Evolutionary conservation across 2,888 invertebrate genomes (phyloP), one percentile per base, ranked within the genome.

Genomic region (Antheraea assamensis): DNA sequence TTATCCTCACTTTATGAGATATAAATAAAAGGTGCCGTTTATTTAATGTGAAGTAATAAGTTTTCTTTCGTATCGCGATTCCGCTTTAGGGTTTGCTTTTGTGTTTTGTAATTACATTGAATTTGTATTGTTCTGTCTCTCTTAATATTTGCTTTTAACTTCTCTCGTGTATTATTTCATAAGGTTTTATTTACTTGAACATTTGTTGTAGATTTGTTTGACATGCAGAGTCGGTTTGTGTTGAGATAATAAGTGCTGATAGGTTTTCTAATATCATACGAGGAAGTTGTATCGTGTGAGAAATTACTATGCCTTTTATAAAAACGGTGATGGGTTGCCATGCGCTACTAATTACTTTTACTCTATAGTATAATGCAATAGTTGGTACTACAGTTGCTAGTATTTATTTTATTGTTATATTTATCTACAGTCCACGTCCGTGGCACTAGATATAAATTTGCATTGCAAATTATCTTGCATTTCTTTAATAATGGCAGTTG

Each of bases 1-100:
- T 73, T 73, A 73, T 73, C 73, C 73, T 71, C 61, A 89, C 81
- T 88, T 88, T 88, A 89, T 85, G 85, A 81, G 81, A 30, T 49
- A 27, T 72, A 52, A 73, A 70, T 73, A 55, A 70, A 71, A 71
- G 71, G 71, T 71, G 71, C 31, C 58, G 58, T 71, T 58, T 55
- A 58, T 71, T 55, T 71, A 71, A 71, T 71, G 58, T 71, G 52
- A 71, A 71, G 71, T 71, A 71, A 71, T 71, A 71, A 58, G 71
- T 71, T 71, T 55, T 35, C 58, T 71, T 68, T 68, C 24, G 35
- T 35, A 68, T 68, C 68, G 35, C 35, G 68, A 68, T 68, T 68
- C 68, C 68, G n/a, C 68, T 68, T 68, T 68, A 68, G 2, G 35
- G 68, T 68, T 68, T 68, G 68, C 35, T 68, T 68, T 68, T 68